These are phyloP conservation scores for Limnodromus scolopaceus DNA, from an alignment of 2,797 vertebrate genomes.

Conservation along the genomic window DNA sequence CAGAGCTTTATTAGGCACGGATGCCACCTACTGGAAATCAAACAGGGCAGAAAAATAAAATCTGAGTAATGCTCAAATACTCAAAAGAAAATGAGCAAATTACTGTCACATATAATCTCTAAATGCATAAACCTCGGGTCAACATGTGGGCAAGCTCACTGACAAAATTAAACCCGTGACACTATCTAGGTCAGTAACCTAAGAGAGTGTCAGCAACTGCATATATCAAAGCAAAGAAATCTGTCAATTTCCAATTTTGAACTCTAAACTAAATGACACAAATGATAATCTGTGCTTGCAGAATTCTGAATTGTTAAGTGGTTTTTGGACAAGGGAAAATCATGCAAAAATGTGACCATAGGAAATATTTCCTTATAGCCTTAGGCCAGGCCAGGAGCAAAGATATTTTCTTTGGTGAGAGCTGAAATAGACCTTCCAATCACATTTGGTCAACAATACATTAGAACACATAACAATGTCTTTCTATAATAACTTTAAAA, in stretches of 20 bases:
- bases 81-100: neutral
- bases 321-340: neutral
- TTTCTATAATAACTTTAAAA: neutral
- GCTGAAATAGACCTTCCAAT: neutral
- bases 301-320: neutral
- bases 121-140: neutral
- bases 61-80: neutral
- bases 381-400: neutral
- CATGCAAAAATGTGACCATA: neutral
- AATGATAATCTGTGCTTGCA: neutral
- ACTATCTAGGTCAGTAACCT: neutral
- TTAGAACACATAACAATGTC: neutral
- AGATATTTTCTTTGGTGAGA: neutral
- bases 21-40: slow-evolving; percentile 32
- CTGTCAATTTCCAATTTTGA: neutral
- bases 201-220: neutral
- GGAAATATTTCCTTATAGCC: neutral
- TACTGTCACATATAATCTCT: neutral
- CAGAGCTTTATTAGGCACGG: neutral
- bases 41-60: neutral
- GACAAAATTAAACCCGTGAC: neutral
- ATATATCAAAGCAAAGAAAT: neutral
- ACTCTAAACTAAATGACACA: neutral
- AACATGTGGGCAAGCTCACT: neutral
- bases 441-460: neutral